Evolutionary conservation across 2,113 vertebrate genomes (phyloP), one percentile per base, ranked within the genome.

Genomic region (Danionella cerebrum): DNA sequence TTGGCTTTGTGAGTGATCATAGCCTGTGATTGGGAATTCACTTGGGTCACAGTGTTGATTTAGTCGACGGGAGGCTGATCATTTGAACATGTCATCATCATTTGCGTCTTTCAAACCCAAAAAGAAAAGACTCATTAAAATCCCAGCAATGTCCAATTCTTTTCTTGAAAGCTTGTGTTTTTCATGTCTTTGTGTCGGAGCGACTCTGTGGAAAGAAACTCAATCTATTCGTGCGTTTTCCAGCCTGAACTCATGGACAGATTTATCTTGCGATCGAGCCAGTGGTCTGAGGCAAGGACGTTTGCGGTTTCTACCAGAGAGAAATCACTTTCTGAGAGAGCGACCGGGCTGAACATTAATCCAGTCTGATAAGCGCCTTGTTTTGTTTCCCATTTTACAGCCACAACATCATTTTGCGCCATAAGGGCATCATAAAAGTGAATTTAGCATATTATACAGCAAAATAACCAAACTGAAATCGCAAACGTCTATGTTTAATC

Each of bases 361-460:
- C 76, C 59, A 3, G 65, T 67, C 78, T 79, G 79, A 80, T 70
- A 18, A 48, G 71, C 62, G 11, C 59, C 52, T 27, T 76, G 72
- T 83, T 84, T 86, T 85, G 84, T 85, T 81, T 87, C 78, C 70
- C 85, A 81, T 87, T 82, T 83, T 79, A 85, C 75, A n/a, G n/a
- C n/a, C n/a, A n/a, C n/a, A n/a, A n/a, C n/a, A n/a, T n/a, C n/a
- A n/a, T n/a, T n/a, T n/a, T n/a, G n/a, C n/a, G n/a, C n/a, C n/a
- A n/a, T n/a, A n/a, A n/a, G n/a, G n/a, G n/a, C n/a, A n/a, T n/a
- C n/a, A n/a, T n/a, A n/a, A n/a, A n/a, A n/a, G n/a, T n/a, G n/a
- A n/a, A n/a, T n/a, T n/a, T n/a, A n/a, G n/a, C n/a, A n/a, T n/a
- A n/a, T n/a, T n/a, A n/a, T n/a, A n/a, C n/a, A n/a, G n/a, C n/a